These are phyloP conservation scores for Melitaea athalia DNA, from an alignment of 2,888 invertebrate species.

Conservation along the genomic window DNA sequence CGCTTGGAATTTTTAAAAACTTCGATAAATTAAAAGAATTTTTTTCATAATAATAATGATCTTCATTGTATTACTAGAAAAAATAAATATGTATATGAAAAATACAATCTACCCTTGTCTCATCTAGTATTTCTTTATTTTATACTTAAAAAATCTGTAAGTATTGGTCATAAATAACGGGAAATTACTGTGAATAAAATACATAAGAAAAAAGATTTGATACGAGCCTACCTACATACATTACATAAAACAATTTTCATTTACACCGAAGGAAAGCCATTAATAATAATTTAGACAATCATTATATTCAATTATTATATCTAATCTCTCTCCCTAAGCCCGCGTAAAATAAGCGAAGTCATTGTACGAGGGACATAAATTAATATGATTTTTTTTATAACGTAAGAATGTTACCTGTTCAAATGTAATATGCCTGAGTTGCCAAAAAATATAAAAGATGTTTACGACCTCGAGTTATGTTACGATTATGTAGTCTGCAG, in stretches of 20 bases:
- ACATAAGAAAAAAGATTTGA: no score
- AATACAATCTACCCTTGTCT: no score
- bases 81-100: no score
- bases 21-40: no score
- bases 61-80: no score
- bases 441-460: conserved; percentile 7
- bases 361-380: not conserved
- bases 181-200: no score
- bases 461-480: conserved; percentile 2
- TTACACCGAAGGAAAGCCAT: not conserved
- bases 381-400: conserved; percentile 5
- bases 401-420: conserved; percentile 3
- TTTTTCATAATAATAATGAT: no score
- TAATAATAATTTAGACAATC: not conserved
- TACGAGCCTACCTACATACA: no score
- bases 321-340: conserved; percentile 8
- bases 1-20: no score
- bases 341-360: not conserved
- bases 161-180: no score
- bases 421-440: conserved; percentile 3
- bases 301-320: conserved; percentile 11
- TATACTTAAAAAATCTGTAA: no score
- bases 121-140: no score
- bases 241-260: not conserved
- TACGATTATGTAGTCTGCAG: not conserved